Evolutionary conservation across 2,888 invertebrate species (phyloP).

Genomic region (Platycnemis pennipes): DNA sequence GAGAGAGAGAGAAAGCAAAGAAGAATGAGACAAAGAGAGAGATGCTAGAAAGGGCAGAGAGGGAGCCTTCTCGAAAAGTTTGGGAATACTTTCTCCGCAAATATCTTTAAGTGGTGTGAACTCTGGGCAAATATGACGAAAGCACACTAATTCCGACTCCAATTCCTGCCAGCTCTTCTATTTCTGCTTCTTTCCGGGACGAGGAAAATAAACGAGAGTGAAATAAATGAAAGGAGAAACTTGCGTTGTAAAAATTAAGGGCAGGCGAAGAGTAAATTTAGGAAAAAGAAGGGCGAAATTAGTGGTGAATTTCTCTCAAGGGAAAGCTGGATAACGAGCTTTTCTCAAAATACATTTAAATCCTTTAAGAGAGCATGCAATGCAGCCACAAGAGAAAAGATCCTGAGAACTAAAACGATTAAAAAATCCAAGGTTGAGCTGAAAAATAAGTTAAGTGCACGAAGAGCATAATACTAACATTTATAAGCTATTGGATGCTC

Average conservation of each 20-base stretch:
- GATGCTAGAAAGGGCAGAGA: not conserved
- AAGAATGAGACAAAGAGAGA: not conserved
- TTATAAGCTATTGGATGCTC: too few species aligned
- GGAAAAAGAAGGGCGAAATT: not conserved
- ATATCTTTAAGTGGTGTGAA: slow-evolving; percentile 36
- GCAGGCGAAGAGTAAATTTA: too few species aligned
- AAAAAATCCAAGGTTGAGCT: too few species aligned
- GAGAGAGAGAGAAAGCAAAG: not conserved
- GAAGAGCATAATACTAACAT: too few species aligned
- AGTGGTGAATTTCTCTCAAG: not conserved
- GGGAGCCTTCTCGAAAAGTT: not conserved
- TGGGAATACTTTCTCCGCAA: slow-evolving; percentile 12
- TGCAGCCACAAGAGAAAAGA: too few species aligned
- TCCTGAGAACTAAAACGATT: too few species aligned
- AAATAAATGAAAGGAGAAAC: not conserved
- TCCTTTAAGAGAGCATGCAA: too few species aligned
- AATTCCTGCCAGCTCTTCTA: not conserved
- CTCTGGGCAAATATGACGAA: not conserved
- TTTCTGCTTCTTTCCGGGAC: not conserved
- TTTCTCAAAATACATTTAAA: too few species aligned
- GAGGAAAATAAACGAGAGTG: not conserved
- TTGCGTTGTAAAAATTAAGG: too few species aligned
- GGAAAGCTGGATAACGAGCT: too few species aligned
- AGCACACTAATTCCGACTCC: not conserved
- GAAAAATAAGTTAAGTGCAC: too few species aligned